Evolutionary conservation across 2,888 invertebrate species (phyloP), one percentile per base, ranked within the genome.

Genomic region (Aleiodes leptofemur): DNA sequence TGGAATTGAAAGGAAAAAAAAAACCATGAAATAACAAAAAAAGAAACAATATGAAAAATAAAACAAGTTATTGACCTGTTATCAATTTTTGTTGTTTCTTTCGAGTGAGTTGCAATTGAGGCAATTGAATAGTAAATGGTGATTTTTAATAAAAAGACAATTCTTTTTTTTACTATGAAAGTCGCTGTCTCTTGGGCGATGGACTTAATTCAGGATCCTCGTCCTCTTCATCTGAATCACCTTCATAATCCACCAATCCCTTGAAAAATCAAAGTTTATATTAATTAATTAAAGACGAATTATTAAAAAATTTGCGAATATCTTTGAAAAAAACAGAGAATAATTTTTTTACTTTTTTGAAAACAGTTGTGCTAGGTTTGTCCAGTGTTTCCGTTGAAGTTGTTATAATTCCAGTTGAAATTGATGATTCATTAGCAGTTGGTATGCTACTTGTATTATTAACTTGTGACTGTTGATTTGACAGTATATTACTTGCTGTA

Each of bases 241-340:
- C 98, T 89, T 98, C 98, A 87, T 98, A 98, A 90, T 98, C 98
- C 79, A 98, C 98, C 86, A 98, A 92, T 83, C 97, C 96, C 96
- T 96, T 89, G 34, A 86, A 88, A 72, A 73, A n/a, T 29, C 55
- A 13, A 64, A 23, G 51, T 55, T 23, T 23, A 43, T 34, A 14
- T 16, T 16, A 34, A 34, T 59, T 59, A 34, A n/a, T 34, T 34
- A 59, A 59, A 9, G 3, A 16, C 13, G 6, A 13, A 55, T 55
- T 29, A 31, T 29, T 9, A 9, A 57, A 1, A 23, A 23, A 23
- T 23, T 23, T 23, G 23, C 23, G 2, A 23, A 23, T 23, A 23
- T 23, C 23, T 23, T 2, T 23, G 23, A 23, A 4, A 16, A 16
- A 16, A 8, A 34, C n/a, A 3, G n/a, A 38, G 31, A 38, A n/a